Base-by-base conservation (phyloP, 1,140 invertebrate species). In the Chironomus striatipennis region DNA sequence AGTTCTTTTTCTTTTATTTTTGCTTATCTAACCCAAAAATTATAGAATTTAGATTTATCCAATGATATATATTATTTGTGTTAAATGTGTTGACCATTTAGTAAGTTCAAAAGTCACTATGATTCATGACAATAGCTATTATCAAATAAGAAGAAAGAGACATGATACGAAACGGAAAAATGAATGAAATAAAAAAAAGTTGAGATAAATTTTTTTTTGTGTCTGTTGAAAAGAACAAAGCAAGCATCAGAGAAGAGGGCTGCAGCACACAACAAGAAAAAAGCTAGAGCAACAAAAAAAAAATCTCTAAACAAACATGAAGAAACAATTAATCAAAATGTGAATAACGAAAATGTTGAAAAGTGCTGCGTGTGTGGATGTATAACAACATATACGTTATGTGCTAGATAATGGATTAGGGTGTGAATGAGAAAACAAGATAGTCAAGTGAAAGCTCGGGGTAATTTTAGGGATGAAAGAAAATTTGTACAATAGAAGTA, bases 281-380 rank as follows among this genome's bases (percentile, higher is more conserved):
- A 57, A 57, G n/a, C n/a, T n/a, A n/a, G n/a, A n/a, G n/a, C n/a
- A 34, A 34, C 24, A 57, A 57, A 2, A 57, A 57, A 57, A 70
- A 70, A 70, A 70, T 70, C 65, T 18, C 65, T 70, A 70, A 70
- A 70, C 65, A 70, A 70, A 70, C 65, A 70, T 70, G 65, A 70
- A 70, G 65, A 70, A 70, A 70, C 65, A 21, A 70, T 70, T 70
- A 70, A 70, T 70, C 65, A 70, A 70, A 70, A 70, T 20, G 17
- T 21, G 65, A 20, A 70, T 20, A 21, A 70, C 17, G 18, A 70
- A 70, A 70, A 8, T 70, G 65, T 10, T 20, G n/a, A 18, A 34
- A 20, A 18, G 65, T 20, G 20, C 10, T n/a, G 9, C 17, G 10
- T 20, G 65, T 70, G 47, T 70, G 18, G n/a, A 17, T 17, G 64